Percentiles rank a stretch among this genome's conserved stretches.
Conservation (phyloP, 1,140 invertebrate genomes). For the Pseudachorutes palmiensis region DNA sequence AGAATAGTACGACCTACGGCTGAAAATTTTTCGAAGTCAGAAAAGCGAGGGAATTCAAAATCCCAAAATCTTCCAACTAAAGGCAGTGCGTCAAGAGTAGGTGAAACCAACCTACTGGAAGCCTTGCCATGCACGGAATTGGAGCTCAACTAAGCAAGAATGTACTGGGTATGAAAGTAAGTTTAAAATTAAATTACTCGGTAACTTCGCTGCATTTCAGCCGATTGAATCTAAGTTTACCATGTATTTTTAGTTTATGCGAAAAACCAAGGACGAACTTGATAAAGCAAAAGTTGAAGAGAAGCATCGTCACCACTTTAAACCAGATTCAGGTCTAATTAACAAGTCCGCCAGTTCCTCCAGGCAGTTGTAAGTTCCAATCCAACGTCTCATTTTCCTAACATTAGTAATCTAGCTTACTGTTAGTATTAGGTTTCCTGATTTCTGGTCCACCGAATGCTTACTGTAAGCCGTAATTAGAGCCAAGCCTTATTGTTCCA, state of each 20-base stretch:
- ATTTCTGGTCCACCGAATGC: not conserved
- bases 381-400: too few relatives aligned
- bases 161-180: conserved; percentile 34
- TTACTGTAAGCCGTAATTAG: too few relatives aligned
- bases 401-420: too few relatives aligned
- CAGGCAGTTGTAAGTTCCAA: too few relatives aligned
- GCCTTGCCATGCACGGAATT: conserved; percentile 22
- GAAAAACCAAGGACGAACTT: conserved; percentile 70
- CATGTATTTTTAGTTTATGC: conserved; percentile 67
- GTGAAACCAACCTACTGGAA: too few relatives aligned
- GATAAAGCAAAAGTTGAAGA: conserved; percentile 65
- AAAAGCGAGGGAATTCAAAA: too few relatives aligned
- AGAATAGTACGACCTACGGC: too few relatives aligned
- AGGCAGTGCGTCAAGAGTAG: too few relatives aligned
- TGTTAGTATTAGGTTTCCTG: too few relatives aligned
- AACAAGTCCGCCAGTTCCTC: not conserved
- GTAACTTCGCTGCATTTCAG: not conserved
- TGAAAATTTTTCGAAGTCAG: too few relatives aligned
- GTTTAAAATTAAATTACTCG: conserved; percentile 6
- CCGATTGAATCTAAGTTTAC: not conserved
- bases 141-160: conserved; percentile 27
- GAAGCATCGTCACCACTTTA: conserved; percentile 58
- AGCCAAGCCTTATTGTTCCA: conserved; percentile 4
- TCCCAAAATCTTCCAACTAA: too few relatives aligned
- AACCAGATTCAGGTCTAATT: conserved; percentile 40